Conservation (phyloP, 2,797 vertebrate species). For the Ctenochaetus hawaiiensis region DNA sequence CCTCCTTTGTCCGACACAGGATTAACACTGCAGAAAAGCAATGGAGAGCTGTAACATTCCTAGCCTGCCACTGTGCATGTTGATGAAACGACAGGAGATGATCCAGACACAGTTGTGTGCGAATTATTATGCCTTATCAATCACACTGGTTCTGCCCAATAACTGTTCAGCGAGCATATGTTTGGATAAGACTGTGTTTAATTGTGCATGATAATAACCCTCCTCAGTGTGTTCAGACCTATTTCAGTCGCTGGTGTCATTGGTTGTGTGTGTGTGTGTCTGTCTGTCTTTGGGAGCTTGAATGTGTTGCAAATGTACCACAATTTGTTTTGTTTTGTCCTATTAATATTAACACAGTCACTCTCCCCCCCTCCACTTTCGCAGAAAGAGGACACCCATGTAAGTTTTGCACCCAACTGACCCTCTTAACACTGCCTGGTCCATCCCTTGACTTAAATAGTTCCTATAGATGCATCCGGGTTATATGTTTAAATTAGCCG, state of each 20-base stretch:
- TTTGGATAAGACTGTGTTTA: slow-evolving; percentile 67
- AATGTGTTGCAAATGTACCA: slow-evolving; percentile 51
- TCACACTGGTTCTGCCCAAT: slow-evolving; percentile 68
- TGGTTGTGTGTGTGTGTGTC: slow-evolving; percentile 19
- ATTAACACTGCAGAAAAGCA: slow-evolving; percentile 40
- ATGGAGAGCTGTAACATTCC: slow-evolving; percentile 18
- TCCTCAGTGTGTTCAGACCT: slow-evolving; percentile 55
- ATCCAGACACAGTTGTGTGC: slow-evolving; percentile 46
- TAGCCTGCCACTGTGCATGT: slow-evolving; percentile 30
- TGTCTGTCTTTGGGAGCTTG: slow-evolving; percentile 33
- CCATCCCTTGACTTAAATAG: slow-evolving; percentile 12
- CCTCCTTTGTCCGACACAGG: slow-evolving; percentile 27
- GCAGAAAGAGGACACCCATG: slow-evolving; percentile 91
- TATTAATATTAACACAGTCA: slow-evolving; percentile 78
- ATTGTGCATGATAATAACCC: slow-evolving; percentile 76
- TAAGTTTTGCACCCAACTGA: slow-evolving; percentile 81
- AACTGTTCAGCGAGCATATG: slow-evolving; percentile 62
- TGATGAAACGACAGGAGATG: slow-evolving; percentile 54
- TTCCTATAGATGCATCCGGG: slow-evolving; percentile 46
- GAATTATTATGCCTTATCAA: slow-evolving; percentile 73
- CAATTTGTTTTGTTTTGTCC: slow-evolving; percentile 55
- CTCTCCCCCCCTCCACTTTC: slow-evolving; percentile 74
- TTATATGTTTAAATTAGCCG: neutral
- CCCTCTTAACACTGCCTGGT: slow-evolving; percentile 60
- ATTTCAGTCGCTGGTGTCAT: slow-evolving; percentile 51